Evolutionary conservation across 1,140 invertebrate genomes (phyloP), one percentile per base, ranked within the genome.

Genomic region (Pararge aegeria): DNA sequence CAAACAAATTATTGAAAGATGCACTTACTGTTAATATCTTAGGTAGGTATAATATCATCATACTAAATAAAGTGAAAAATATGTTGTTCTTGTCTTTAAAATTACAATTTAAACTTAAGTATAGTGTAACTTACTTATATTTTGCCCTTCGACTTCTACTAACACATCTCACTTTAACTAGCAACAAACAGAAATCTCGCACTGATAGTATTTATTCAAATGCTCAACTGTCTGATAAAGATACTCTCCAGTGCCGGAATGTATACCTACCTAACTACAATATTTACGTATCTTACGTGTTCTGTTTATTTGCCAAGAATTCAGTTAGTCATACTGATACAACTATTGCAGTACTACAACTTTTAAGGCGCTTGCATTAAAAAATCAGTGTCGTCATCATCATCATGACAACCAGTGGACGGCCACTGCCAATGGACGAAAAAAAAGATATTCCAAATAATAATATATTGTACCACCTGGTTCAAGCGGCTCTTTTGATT

Each of bases 251-350:
- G 34, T 15, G 10, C 16, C 5, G 38, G 38, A 42, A 42, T 42
- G 38, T 42, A 18, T 20, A 12, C 29, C 6, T 40, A 51, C 38
- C 16, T 27, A 57, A 18, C 27, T 19, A 21, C 30, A 19, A 30
- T 20, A 30, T 58, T 52, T 51, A 52, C 56, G 56, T 40, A 52
- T 52, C 48, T 51, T 42, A 44, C 49, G 37, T 27, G n/a, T 18
- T 42, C 56, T 51, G 48, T 58, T 42, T 52, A 52, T 58, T 42
- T 58, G 56, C 56, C 56, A 58, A 58, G 48, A 51, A 58, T 58
- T 58, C 37, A 58, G 56, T 44, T 51, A 51, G 38, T 58, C 37
- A 42, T 42, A 16, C 13, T 18, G 13, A 40, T 40, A 42, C 9
- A 38, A 12, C 16, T 42, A 15, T 16, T 10, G 38, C 13, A 34